A percentile compares a stretch with the other conserved stretches of the same genome.
Evolutionary conservation across 2,888 invertebrate genomes (phyloP).

Genomic region (Tipula lateralis): DNA sequence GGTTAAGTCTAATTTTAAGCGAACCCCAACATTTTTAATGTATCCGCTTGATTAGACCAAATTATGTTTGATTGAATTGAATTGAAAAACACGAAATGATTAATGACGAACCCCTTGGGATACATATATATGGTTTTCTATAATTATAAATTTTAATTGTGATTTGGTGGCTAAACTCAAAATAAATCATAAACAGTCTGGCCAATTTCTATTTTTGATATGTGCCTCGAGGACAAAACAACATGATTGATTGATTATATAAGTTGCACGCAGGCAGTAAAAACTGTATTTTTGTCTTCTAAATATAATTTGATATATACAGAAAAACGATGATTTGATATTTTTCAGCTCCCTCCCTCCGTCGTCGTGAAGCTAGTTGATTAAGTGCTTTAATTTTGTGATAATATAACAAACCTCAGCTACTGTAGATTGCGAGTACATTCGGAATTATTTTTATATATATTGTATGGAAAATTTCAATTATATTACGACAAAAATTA

Average conservation of each 20-base stretch:
- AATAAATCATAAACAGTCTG: background rate
- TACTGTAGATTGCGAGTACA: background rate
- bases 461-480: background rate
- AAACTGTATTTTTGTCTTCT: background rate
- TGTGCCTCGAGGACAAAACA: background rate
- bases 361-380: no score
- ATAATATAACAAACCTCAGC: background rate
- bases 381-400: background rate
- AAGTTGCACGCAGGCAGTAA: background rate
- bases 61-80: no score
- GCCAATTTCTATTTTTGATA: background rate
- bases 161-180: background rate
- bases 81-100: background rate
- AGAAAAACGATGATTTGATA: background rate
- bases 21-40: no score
- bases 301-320: background rate
- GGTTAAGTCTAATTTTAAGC: no score
- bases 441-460: background rate
- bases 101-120: background rate
- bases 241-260: background rate
- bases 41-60: no score
- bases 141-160: background rate
- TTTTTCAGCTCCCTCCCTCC: background rate
- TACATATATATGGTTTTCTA: background rate
- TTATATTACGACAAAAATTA: background rate